Conservation (phyloP, 2,797 vertebrate species). For the Prunella strophiata region DNA sequence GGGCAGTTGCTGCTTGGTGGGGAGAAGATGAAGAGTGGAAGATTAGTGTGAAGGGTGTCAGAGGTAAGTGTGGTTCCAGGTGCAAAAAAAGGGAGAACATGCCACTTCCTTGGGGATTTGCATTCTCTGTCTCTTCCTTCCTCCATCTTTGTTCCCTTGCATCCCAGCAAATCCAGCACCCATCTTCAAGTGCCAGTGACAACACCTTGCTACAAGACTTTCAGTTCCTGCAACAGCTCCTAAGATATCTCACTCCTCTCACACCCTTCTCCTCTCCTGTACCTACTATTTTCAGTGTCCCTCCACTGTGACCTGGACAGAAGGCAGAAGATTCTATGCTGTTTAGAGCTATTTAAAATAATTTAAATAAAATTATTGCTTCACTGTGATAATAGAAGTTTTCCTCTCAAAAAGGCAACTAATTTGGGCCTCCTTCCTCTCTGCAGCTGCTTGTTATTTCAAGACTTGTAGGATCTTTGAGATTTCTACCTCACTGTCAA, state of each 20-base stretch:
- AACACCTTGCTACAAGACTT: neutral
- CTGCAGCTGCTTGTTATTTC: neutral
- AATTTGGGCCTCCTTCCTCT: neutral
- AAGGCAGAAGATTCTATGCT: neutral
- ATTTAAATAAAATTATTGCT: neutral
- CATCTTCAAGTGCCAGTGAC: neutral
- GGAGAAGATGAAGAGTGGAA: neutral
- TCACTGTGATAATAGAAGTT: neutral
- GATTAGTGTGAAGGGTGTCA: neutral
- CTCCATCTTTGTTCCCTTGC: neutral
- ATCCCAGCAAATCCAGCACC: neutral
- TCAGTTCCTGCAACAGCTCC: neutral
- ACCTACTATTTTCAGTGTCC: neutral
- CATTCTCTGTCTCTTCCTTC: neutral
- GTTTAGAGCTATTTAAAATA: neutral
- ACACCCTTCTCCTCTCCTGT: neutral
- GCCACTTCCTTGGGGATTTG: neutral
- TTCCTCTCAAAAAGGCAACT: neutral
- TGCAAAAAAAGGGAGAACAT: neutral
- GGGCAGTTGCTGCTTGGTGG: neutral
- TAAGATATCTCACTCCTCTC: fast-evolving
- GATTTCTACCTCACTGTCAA: neutral
- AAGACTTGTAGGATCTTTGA: neutral
- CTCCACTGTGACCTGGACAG: neutral
- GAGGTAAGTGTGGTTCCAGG: fast-evolving